phyloP scores from a whole-genome alignment of 2,888 invertebrate species.

The Polymixis flavicincta region DNA sequence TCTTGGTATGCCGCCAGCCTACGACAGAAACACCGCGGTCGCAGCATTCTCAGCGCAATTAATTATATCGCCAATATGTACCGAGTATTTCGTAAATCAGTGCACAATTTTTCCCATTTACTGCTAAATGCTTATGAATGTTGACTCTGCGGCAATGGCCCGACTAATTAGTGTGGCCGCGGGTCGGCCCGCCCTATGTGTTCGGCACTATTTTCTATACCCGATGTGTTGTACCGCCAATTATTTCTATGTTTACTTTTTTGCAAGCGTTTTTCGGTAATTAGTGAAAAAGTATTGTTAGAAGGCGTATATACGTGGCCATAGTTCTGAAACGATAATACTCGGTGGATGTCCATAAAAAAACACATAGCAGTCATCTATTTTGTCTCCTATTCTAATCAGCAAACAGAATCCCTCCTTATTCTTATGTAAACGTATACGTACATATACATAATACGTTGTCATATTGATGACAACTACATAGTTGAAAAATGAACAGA shows the following conservation, averaged over 20 bases:
- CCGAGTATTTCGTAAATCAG: slow-evolving; percentile 33
- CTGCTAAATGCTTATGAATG: slow-evolving; percentile 34
- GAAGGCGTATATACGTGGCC: not conserved
- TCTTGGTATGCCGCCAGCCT: not conserved
- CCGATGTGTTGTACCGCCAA: slow-evolving; percentile 2
- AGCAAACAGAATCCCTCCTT: not conserved
- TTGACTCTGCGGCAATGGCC: slow-evolving; percentile 10
- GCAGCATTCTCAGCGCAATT: slow-evolving; percentile 27
- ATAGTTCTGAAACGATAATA: not conserved
- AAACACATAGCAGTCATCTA: not conserved
- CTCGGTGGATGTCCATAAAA: not conserved
- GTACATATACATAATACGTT: too few relatives aligned
- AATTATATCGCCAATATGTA: slow-evolving; percentile 20
- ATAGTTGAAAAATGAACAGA: not conserved
- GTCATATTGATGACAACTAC: too few relatives aligned
- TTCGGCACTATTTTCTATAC: slow-evolving; percentile 18
- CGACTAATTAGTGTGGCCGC: slow-evolving; percentile 40
- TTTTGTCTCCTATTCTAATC: not conserved
- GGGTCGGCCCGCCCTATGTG: slow-evolving; percentile 16
- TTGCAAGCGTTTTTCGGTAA: slow-evolving; percentile 9
- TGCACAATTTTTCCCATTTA: slow-evolving; percentile 15
- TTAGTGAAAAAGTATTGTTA: not conserved
- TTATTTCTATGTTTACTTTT: slow-evolving; percentile 16
- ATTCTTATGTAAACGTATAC: not conserved
- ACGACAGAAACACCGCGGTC: not conserved